Evolutionary conservation across 2,113 vertebrate species (phyloP).

Genomic region (Chaetodon auriga): DNA sequence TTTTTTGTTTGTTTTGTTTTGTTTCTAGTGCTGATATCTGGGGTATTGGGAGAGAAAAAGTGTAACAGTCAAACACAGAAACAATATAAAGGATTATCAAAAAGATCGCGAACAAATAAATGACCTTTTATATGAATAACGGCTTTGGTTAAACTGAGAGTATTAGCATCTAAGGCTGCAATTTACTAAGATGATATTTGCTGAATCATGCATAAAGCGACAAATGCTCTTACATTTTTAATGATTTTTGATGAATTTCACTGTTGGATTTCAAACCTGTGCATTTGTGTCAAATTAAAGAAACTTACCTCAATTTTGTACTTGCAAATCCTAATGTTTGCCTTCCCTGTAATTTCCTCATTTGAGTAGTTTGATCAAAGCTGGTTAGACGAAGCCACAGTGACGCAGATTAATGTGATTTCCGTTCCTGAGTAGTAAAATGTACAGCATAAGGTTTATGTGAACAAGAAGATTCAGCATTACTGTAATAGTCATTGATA

Average conservation of each 20-base stretch:
- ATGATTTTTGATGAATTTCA: background rate
- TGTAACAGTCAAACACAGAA: background rate
- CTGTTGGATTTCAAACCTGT: background rate
- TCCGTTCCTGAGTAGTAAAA: background rate
- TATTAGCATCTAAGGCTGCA: background rate
- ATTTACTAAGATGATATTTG: background rate
- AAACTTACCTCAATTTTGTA: background rate
- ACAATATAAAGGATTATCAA: background rate
- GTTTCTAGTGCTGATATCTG: background rate
- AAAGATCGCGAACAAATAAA: background rate
- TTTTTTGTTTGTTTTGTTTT: background rate
- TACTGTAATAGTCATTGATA: background rate
- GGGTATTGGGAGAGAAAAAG: background rate
- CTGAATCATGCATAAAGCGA: background rate
- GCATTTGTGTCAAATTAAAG: background rate
- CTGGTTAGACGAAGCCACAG: background rate
- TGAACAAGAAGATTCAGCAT: background rate
- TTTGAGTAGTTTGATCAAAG: slow-evolving; percentile 11
- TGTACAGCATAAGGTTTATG: background rate
- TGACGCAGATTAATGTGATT: background rate
- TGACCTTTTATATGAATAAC: background rate
- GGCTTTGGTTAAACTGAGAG: background rate
- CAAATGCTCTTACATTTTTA: background rate
- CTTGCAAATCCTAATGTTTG: background rate
- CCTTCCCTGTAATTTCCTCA: background rate